Conservation (phyloP, 2,888 invertebrate genomes). For the Trilocha varians region DNA sequence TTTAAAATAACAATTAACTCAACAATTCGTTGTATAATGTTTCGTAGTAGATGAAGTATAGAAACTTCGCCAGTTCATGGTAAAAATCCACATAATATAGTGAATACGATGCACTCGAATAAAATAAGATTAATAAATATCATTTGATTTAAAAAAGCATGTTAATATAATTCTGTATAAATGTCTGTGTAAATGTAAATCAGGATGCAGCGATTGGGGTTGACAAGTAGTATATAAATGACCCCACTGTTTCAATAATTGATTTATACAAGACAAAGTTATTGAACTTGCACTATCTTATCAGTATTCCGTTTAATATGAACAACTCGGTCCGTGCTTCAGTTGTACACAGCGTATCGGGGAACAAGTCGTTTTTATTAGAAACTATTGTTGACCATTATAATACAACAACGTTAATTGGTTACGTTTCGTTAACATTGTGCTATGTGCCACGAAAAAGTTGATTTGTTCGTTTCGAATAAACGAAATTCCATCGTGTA, state of each 20-base stretch:
- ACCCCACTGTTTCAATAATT: slow-evolving; percentile 9
- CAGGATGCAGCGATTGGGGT: no score
- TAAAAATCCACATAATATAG: no score
- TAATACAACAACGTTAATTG: slow-evolving; percentile 16
- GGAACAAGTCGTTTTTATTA: slow-evolving; percentile 3
- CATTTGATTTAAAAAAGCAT: no score
- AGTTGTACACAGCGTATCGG: slow-evolving; percentile 16
- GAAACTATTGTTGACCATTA: slow-evolving; percentile 9
- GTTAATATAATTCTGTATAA: no score
- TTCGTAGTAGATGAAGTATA: no score
- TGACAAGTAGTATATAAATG: slow-evolving; percentile 7
- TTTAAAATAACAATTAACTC: no score
- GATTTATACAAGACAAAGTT: slow-evolving; percentile 39
- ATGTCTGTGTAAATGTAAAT: no score
- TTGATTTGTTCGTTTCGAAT: slow-evolving; percentile 18
- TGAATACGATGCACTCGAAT: no score
- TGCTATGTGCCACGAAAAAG: slow-evolving; percentile 15
- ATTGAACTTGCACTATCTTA: slow-evolving; percentile 64
- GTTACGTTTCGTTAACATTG: slow-evolving; percentile 21
- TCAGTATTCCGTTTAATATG: slow-evolving; percentile 40
- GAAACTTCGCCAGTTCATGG: no score
- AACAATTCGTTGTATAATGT: no score
- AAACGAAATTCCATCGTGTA: slow-evolving; percentile 13
- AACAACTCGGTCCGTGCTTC: slow-evolving; percentile 23
- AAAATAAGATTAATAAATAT: no score